Evolutionary conservation across 2,888 invertebrate species (phyloP).

Genomic region (Argynnis bischoffii): DNA sequence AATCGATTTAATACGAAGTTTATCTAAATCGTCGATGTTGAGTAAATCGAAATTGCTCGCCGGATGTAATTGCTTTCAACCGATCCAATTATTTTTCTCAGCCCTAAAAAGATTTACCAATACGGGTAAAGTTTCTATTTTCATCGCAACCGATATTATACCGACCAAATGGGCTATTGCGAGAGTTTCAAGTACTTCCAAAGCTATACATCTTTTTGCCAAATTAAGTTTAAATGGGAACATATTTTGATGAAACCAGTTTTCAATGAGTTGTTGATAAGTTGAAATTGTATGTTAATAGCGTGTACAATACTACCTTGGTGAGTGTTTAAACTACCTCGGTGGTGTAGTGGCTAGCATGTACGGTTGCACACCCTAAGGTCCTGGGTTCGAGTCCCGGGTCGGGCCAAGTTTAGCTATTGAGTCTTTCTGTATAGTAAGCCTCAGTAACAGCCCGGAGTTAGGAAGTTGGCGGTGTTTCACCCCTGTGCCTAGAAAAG

Average conservation of each 20-base stretch:
- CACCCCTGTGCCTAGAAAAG: no score
- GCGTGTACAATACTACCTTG: no score
- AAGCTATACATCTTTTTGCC: slow-evolving; percentile 30
- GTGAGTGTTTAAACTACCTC: no score
- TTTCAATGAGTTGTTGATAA: slow-evolving; percentile 1
- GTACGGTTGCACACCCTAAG: no score
- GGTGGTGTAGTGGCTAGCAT: no score
- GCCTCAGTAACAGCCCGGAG: no score
- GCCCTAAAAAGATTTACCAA: slow-evolving; percentile 68
- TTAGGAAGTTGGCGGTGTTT: no score
- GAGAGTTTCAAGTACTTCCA: slow-evolving; percentile 32
- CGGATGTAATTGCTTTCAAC: slow-evolving; percentile 76
- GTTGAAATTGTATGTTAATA: not conserved
- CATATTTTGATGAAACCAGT: slow-evolving; percentile 9
- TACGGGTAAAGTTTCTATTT: slow-evolving; percentile 56
- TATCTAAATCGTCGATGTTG: slow-evolving; percentile 67
- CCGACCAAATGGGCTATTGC: slow-evolving; percentile 39
- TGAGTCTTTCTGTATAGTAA: no score
- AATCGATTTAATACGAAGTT: slow-evolving; percentile 66
- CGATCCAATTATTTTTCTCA: slow-evolving; percentile 78
- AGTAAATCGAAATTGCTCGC: slow-evolving; percentile 70
- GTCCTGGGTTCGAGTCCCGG: no score
- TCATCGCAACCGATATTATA: slow-evolving; percentile 73
- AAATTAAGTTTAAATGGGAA: slow-evolving; percentile 29
- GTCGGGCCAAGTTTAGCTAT: no score